These are phyloP conservation scores for Mylabris sibirica DNA, from an alignment of 2,888 invertebrate genomes.

Conservation along the genomic window DNA sequence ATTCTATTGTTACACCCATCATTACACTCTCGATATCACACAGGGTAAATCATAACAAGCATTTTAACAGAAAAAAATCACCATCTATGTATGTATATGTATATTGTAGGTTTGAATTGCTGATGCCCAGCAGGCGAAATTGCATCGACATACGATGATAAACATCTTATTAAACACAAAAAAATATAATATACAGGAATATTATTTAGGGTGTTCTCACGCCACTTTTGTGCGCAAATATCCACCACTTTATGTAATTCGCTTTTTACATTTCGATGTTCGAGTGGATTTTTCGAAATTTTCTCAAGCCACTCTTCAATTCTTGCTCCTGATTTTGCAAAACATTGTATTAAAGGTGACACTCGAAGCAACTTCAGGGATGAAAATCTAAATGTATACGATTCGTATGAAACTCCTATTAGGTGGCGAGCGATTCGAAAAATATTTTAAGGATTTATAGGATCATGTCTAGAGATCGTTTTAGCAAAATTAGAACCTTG, in stretches of 20 bases:
- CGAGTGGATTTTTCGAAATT: background rate
- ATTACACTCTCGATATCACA: conserved; percentile 33
- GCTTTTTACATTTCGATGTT: background rate
- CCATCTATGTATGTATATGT: conserved; percentile 17
- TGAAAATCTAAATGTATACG: too few species aligned
- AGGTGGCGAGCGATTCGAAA: too few species aligned
- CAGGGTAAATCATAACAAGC: conserved; percentile 36
- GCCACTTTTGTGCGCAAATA: conserved; percentile 29
- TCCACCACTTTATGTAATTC: background rate
- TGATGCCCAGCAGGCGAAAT: conserved; percentile 29
- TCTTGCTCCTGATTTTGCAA: too few species aligned
- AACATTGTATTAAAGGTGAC: too few species aligned
- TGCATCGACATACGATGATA: conserved; percentile 26
- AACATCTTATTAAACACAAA: conserved; percentile 27
- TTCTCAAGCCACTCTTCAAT: conserved; percentile 8
- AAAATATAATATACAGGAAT: background rate
- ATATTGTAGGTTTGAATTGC: conserved; percentile 26
- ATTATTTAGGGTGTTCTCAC: conserved; percentile 31
- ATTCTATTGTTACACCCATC: conserved; percentile 27
- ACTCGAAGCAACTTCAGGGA: too few species aligned
- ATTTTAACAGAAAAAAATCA: conserved; percentile 17
- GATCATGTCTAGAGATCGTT: too few species aligned
- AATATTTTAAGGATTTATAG: too few species aligned
- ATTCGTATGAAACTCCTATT: too few species aligned
- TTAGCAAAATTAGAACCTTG: too few species aligned